These are phyloP conservation scores for Petrocephalus schoutedeni DNA, from an alignment of 2,797 vertebrate species.

Conservation along the genomic window DNA sequence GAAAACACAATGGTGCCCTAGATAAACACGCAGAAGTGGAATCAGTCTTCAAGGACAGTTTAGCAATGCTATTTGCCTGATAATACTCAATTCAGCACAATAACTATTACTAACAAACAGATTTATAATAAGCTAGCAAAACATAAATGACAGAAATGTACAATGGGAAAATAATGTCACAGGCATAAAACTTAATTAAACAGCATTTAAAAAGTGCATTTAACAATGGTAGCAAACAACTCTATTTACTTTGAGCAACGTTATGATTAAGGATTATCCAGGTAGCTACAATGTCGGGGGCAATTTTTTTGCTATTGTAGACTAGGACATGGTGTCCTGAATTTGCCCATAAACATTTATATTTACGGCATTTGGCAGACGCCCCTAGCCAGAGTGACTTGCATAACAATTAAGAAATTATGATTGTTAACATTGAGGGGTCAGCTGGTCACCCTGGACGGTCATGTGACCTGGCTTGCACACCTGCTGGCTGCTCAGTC, in stretches of 20 bases:
- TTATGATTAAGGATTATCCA: not conserved
- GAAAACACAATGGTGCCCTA: not conserved
- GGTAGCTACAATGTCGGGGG: not conserved
- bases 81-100: not conserved
- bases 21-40: not conserved
- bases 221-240: not conserved
- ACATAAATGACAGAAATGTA: not conserved
- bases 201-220: not conserved
- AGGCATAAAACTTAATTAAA: not conserved
- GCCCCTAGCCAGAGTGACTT: too few species aligned
- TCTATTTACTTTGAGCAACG: not conserved
- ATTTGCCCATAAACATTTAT: not conserved
- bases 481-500: constrained; percentile 56
- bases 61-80: not conserved
- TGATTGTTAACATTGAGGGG: not conserved
- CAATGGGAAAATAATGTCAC: not conserved
- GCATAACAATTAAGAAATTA: too few species aligned
- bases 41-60: not conserved
- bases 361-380: too few species aligned
- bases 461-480: not conserved
- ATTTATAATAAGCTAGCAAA: not conserved
- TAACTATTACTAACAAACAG: not conserved
- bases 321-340: not conserved
- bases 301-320: not conserved
- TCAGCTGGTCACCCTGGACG: not conserved